A percentile compares a stretch with the other conserved stretches of the same genome.
These are phyloP conservation scores for Oceanodroma leucorhoa DNA, from an alignment of 2,797 vertebrate species.

Conservation along the genomic window DNA sequence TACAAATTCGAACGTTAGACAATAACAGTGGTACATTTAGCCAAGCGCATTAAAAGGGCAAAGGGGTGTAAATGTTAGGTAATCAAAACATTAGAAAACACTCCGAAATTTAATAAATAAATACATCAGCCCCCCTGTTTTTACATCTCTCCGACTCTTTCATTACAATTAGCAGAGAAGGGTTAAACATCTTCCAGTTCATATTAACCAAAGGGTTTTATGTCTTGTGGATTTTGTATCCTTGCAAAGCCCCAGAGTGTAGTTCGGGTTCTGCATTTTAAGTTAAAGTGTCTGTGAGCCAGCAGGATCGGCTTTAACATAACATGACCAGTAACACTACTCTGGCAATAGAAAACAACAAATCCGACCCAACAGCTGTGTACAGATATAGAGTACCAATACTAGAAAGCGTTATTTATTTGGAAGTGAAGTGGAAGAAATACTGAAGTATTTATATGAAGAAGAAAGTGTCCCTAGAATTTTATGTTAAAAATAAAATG, in stretches of 20 bases:
- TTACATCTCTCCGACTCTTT: conserved; percentile 36
- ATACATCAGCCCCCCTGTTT: conserved; percentile 28
- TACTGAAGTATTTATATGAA: neutral
- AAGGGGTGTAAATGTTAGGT: neutral
- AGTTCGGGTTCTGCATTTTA: conserved; percentile 67
- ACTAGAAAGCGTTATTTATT: neutral
- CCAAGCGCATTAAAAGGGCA: conserved; percentile 51
- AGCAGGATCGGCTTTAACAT: conserved; percentile 46
- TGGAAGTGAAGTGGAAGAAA: neutral
- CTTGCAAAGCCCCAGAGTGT: conserved; percentile 65
- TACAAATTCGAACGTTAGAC: conserved; percentile 51
- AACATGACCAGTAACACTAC: conserved; percentile 23
- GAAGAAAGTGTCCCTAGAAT: neutral
- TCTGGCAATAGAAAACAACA: conserved; percentile 47
- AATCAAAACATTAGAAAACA: conserved; percentile 55
- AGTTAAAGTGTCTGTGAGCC: conserved; percentile 61
- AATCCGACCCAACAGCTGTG: neutral
- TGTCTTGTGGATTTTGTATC: conserved; percentile 67
- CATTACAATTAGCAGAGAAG: conserved; percentile 62
- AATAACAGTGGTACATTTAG: conserved; percentile 55
- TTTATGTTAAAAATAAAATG: neutral
- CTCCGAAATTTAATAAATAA: conserved; percentile 52
- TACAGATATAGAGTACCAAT: neutral
- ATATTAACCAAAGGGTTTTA: conserved; percentile 64
- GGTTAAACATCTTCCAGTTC: conserved; percentile 64